Conservation (phyloP, 2,113 vertebrate species). For the Probosciger aterrimus region DNA sequence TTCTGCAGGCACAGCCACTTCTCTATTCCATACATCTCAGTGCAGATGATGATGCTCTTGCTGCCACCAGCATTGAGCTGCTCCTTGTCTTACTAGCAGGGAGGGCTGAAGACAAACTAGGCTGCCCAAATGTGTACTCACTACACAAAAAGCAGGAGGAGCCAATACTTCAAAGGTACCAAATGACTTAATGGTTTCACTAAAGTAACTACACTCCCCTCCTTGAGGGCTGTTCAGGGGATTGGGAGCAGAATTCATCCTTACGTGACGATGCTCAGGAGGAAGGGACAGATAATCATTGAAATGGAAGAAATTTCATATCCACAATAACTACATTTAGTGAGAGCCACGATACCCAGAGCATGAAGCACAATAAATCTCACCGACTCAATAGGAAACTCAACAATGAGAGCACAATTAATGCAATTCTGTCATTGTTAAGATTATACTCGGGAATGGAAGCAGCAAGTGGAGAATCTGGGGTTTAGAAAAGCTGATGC, state of each 20-base stretch:
- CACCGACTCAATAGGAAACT: slow-evolving; percentile 32
- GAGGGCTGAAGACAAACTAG: neutral
- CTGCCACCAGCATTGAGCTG: neutral
- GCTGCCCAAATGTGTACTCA: neutral
- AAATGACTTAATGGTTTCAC: neutral
- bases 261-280: neutral
- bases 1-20: neutral
- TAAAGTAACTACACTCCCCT: neutral
- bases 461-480: slow-evolving; percentile 81
- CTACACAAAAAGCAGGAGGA: neutral
- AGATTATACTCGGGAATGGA: slow-evolving; percentile 53
- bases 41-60: accelerated
- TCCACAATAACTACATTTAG: slow-evolving; percentile 49
- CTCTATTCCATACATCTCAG: neutral
- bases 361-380: slow-evolving; percentile 46
- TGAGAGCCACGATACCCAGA: slow-evolving; percentile 80
- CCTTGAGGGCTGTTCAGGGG: neutral
- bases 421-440: slow-evolving; percentile 59
- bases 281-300: neutral
- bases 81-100: neutral
- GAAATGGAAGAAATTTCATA: neutral
- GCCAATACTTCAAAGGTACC: neutral
- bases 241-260: neutral
- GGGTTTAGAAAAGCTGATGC: slow-evolving; percentile 57
- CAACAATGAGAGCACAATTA: slow-evolving; percentile 56